Evolutionary conservation across 37 sponge, comb jelly and placozoan species (phyloP).

Genomic region (Bolinopsis microptera): DNA sequence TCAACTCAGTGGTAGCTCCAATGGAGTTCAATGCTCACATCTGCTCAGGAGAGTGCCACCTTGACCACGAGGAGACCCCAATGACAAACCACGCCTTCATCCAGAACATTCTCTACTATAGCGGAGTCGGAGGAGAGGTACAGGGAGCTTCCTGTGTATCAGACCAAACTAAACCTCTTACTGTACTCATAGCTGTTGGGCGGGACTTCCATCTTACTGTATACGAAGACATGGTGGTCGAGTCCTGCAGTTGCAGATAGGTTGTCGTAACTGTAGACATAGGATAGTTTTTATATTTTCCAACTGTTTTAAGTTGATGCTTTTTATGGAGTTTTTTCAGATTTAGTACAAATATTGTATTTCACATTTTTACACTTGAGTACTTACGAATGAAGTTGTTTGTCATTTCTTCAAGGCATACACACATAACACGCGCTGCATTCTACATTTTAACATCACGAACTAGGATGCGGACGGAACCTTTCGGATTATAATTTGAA

Average conservation of each 20-base stretch:
- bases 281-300: background rate
- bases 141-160: slow-evolving; percentile 19
- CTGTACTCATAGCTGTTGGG: slow-evolving; percentile 1
- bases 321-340: no score
- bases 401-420: no score
- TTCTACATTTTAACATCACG: no score
- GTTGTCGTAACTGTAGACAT: background rate
- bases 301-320: slow-evolving; percentile 32
- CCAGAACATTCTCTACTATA: background rate
- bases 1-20: slow-evolving; percentile 9
- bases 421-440: no score
- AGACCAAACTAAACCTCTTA: background rate
- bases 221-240: slow-evolving; percentile 43
- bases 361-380: no score
- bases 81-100: slow-evolving; percentile 56
- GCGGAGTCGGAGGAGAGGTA: background rate
- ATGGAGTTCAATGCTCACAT: slow-evolving; percentile 14
- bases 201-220: slow-evolving; percentile 15
- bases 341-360: no score
- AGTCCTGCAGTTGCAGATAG: slow-evolving; percentile 28
- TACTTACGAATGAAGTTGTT: no score
- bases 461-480: no score
- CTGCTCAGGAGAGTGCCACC: background rate
- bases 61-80: slow-evolving; percentile 32
- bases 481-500: no score